These are phyloP conservation scores for Pogona vitticeps DNA, from an alignment of 2,113 vertebrate species.

Conservation along the genomic window DNA sequence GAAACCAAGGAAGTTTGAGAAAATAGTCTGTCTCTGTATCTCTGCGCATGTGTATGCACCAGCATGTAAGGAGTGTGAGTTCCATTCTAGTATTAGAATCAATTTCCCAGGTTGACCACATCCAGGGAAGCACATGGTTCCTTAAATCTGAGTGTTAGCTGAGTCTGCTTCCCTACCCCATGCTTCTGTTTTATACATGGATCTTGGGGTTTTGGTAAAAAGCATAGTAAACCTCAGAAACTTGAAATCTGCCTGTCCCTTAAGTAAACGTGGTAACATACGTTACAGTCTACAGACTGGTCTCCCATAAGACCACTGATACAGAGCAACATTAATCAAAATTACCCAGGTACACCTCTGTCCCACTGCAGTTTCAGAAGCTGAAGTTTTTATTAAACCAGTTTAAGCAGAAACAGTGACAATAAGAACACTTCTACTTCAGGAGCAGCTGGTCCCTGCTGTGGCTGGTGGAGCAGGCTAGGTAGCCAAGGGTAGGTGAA, in stretches of 20 bases:
- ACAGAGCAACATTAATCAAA: neutral
- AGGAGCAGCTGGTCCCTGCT: too few species aligned
- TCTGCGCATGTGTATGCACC: neutral
- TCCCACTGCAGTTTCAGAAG: neutral
- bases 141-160: neutral
- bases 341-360: neutral
- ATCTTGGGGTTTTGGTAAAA: too few species aligned
- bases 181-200: neutral
- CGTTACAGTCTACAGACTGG: neutral
- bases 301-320: neutral
- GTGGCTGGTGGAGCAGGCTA: too few species aligned
- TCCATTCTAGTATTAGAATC: neutral
- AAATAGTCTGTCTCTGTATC: neutral
- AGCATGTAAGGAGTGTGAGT: neutral
- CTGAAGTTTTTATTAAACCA: neutral
- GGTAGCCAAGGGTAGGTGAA: too few species aligned
- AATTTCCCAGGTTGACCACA: neutral
- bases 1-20: neutral
- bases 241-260: neutral
- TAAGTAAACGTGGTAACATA: neutral
- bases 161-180: neutral
- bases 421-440: neutral
- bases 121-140: neutral
- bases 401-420: neutral
- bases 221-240: neutral